These are phyloP conservation scores for Corynorhinus townsendii DNA, from an alignment of 2,113 vertebrate genomes.

Conservation along the genomic window DNA sequence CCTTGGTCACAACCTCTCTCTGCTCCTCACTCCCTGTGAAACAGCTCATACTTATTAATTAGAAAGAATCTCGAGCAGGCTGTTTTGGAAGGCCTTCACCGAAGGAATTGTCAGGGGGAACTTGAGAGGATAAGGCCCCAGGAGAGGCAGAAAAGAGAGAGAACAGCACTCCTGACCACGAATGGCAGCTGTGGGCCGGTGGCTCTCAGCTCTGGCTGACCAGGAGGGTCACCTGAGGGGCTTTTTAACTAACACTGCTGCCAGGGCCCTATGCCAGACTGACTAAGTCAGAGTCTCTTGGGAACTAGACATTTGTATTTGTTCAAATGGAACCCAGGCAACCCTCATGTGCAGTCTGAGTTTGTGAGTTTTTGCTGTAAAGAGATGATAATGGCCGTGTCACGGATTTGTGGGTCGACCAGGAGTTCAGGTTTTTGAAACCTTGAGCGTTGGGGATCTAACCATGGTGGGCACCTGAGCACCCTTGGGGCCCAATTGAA, in stretches of 20 bases:
- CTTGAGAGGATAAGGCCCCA: background rate
- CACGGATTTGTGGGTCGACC: background rate
- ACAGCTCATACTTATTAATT: background rate
- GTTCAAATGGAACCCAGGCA: background rate
- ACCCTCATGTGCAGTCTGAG: background rate
- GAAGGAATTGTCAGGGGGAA: background rate
- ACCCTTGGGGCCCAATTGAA: background rate
- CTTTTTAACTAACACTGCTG: background rate
- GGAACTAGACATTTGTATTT: background rate
- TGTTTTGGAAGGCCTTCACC: constrained; percentile 5
- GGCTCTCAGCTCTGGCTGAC: background rate
- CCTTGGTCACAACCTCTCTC: background rate
- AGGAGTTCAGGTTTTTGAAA: background rate
- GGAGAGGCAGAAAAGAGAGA: background rate
- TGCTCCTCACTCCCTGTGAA: background rate
- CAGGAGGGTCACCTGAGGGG: background rate
- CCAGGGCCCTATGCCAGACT: background rate
- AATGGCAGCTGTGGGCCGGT: background rate
- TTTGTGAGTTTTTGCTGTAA: background rate
- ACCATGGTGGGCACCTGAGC: background rate
- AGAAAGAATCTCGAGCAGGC: constrained; percentile 11
- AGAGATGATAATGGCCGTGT: background rate
- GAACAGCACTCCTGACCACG: background rate
- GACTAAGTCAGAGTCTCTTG: background rate
- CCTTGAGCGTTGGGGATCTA: background rate